Base-by-base conservation (phyloP, 2,797 vertebrate genomes). In the Halcyon leucocephala region DNA sequence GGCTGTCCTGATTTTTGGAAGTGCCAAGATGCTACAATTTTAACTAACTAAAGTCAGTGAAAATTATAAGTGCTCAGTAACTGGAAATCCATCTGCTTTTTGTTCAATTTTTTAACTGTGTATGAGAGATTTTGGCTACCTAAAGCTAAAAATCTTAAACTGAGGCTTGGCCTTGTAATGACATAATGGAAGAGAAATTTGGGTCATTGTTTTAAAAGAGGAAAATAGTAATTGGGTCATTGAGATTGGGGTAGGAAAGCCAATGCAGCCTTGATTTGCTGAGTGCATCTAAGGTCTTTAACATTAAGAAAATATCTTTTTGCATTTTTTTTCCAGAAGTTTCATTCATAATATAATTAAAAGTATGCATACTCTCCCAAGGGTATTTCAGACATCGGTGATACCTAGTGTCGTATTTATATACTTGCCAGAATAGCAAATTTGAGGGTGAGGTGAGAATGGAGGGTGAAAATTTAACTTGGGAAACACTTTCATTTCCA, bases 1-100 rank as follows among this genome's bases (percentile, higher is more conserved):
- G 28, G 26, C 21, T 94, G 88, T 52, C 81, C 90, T 96, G n/a
- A 58, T 82, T 96, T 91, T 94, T 46, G 42, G 52, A 92, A 82
- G 26, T 39, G 44, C n/a, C 73, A 82, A 57, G 42, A 28, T 73
- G 66, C 28, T 44, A 77, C 61, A 29, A 4, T 54, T 93, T 84
- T 77, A 62, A 66, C 31, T 79, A 62, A 70, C 28, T 33, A 3
- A 83, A 86, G 41, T 61, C 14, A 5, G 26, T 77, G 33, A 84
- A 87, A 93, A 79, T 28, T 54, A 0, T 42, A 82, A 69, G 13
- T 57, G 48, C 29, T 73, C 26, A 57, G 22, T 52, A 82, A 66
- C 11, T 84, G 44, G 41, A 90, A 91, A 86, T 79, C 18, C 69
- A 83, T 9, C 28, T 66, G 25, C 3, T 19, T 62, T 87, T 42